phyloP scores from a whole-genome alignment of 2,113 vertebrate species.

The Campylomormyrus numenius region DNA sequence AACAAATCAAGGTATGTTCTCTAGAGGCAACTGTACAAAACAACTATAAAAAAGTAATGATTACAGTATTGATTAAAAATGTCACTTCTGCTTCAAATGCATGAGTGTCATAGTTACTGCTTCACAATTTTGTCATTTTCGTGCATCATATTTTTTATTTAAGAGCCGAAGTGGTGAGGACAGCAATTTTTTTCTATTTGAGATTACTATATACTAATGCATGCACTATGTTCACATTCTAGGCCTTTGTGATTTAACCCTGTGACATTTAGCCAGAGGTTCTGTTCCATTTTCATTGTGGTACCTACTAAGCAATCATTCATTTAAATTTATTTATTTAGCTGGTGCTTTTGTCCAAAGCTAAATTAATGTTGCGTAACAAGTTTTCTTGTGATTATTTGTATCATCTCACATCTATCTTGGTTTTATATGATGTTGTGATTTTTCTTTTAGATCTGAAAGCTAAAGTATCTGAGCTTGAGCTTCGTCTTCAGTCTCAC shows the following conservation, averaged over 20 bases:
- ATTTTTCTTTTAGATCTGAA: conserved; percentile 64
- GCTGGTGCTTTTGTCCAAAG: not conserved
- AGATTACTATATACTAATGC: not conserved
- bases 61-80: not conserved
- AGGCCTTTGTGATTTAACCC: not conserved
- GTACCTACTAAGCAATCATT: not conserved
- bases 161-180: not conserved
- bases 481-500: conserved; percentile 66
- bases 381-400: not conserved
- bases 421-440: not conserved
- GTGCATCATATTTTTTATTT: not conserved
- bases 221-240: not conserved
- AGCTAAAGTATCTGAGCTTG: conserved; percentile 65
- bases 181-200: not conserved
- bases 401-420: not conserved
- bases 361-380: not conserved
- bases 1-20: conserved; percentile 75
- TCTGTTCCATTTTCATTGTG: not conserved
- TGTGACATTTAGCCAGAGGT: not conserved
- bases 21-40: not conserved
- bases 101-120: not conserved
- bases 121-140: not conserved
- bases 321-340: not conserved
- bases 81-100: not conserved
- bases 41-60: not conserved